Percentiles rank a stretch among this genome's conserved stretches.
phyloP scores from a whole-genome alignment of 2,797 vertebrate genomes.

The Parotocinclus haroldoi region DNA sequence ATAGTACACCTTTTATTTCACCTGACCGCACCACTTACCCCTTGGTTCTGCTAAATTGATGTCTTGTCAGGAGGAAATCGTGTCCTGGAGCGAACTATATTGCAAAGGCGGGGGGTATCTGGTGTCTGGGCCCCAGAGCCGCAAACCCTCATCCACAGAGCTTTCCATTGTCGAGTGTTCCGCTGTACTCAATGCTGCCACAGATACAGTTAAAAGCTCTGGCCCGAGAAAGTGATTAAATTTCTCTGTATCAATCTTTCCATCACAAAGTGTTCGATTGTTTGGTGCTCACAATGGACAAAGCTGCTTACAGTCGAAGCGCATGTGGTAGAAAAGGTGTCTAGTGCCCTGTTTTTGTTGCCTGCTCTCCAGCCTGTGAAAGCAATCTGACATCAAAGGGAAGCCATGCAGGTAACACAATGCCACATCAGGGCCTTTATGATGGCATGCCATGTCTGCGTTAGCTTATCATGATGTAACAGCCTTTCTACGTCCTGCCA shows the following conservation, averaged over 20 bases:
- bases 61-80: constrained; percentile 57
- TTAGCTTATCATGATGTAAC: constrained; percentile 46
- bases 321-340: constrained; percentile 52
- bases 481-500: constrained; percentile 34
- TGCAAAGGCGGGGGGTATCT: constrained; percentile 61
- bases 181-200: constrained; percentile 45
- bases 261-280: constrained; percentile 57
- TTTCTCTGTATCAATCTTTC: constrained; percentile 59
- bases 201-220: constrained; percentile 57
- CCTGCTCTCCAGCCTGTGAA: constrained; percentile 51
- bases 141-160: constrained; percentile 67
- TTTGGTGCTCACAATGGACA: constrained; percentile 51
- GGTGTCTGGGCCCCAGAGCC: constrained; percentile 65
- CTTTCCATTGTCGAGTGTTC: constrained; percentile 59
- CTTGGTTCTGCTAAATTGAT: constrained; percentile 46
- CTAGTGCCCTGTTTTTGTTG: constrained; percentile 48
- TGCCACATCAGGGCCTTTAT: constrained; percentile 45
- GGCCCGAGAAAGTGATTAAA: constrained; percentile 52
- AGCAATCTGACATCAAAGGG: constrained; percentile 57
- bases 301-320: constrained; percentile 50
- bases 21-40: constrained; percentile 35
- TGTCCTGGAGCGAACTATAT: constrained; percentile 59
- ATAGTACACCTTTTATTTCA: constrained; percentile 21
- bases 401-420: constrained; percentile 53
- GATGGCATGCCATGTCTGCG: constrained; percentile 38